A percentile compares a stretch with the other conserved stretches of the same genome.
Evolutionary conservation across 2,797 vertebrate species (phyloP).

Genomic region (Rhodeus uyekii): DNA sequence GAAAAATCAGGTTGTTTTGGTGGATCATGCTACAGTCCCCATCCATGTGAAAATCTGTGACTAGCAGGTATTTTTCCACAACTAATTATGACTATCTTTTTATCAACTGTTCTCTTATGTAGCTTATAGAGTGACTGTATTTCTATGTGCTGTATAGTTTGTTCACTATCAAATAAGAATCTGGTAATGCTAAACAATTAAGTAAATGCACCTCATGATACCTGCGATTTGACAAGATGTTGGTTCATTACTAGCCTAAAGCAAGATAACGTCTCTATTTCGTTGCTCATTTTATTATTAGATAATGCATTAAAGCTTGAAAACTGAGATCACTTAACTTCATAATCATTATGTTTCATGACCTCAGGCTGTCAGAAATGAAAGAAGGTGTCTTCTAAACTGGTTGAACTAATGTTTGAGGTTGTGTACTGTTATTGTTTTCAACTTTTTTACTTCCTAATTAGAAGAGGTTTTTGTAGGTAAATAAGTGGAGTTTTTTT

Average conservation of each 20-base stretch:
- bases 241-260: conserved; percentile 1
- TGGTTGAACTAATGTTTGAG: neutral
- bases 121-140: neutral
- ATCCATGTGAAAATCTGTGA: conserved; percentile 59
- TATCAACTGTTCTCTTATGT: neutral
- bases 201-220: neutral
- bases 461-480: neutral
- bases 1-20: conserved; percentile 6
- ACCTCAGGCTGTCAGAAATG: neutral
- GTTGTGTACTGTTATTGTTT: neutral
- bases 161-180: neutral
- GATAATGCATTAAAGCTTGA: conserved; percentile 9
- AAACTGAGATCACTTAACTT: neutral
- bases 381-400: neutral
- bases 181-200: neutral
- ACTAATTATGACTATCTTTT: conserved; percentile 59
- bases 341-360: neutral
- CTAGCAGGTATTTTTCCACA: conserved; percentile 60
- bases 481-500: too few species aligned
- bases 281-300: conserved; percentile 6
- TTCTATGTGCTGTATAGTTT: neutral
- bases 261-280: neutral
- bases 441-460: neutral
- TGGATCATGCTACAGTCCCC: conserved; percentile 51
- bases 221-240: neutral